phyloP scores from a whole-genome alignment of 2,113 vertebrate species.

The Lophura nycthemera region DNA sequence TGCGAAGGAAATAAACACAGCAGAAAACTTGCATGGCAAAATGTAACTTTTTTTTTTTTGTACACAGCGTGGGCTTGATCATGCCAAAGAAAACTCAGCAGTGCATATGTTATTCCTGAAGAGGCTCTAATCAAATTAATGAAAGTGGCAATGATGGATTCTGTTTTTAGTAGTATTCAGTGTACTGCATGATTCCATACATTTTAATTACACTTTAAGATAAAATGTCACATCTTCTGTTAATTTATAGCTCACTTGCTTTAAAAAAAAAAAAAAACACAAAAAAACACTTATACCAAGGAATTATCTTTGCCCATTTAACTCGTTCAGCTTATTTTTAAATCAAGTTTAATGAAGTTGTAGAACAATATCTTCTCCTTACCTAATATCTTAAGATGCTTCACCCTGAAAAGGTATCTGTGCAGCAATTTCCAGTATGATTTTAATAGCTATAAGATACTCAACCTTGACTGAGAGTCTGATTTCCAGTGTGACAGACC shows the following conservation, averaged over 20 bases:
- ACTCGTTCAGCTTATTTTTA: not conserved
- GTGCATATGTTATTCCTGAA: not conserved
- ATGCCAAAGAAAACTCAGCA: not conserved
- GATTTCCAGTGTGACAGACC: not conserved
- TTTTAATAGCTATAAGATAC: not conserved
- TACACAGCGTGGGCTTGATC: not conserved
- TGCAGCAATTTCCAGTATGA: not conserved
- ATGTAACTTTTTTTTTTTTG: not conserved
- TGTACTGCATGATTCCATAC: not conserved
- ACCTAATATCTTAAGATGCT: not conserved
- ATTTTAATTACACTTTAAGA: not conserved
- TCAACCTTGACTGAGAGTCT: constrained; percentile 2
- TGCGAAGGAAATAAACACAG: not conserved
- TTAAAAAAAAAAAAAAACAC: not conserved
- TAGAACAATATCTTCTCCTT: not conserved
- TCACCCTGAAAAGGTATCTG: not conserved
- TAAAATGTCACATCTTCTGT: not conserved
- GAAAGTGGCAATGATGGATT: not conserved
- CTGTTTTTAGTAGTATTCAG: not conserved
- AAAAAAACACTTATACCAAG: not conserved
- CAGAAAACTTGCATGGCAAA: not conserved
- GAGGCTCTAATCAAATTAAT: not conserved
- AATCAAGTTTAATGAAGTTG: not conserved
- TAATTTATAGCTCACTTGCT: not conserved
- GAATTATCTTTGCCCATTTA: not conserved